Evolutionary conservation across 2,888 invertebrate genomes (phyloP).

Genomic region (Spatulosminthurus flaviceps): DNA sequence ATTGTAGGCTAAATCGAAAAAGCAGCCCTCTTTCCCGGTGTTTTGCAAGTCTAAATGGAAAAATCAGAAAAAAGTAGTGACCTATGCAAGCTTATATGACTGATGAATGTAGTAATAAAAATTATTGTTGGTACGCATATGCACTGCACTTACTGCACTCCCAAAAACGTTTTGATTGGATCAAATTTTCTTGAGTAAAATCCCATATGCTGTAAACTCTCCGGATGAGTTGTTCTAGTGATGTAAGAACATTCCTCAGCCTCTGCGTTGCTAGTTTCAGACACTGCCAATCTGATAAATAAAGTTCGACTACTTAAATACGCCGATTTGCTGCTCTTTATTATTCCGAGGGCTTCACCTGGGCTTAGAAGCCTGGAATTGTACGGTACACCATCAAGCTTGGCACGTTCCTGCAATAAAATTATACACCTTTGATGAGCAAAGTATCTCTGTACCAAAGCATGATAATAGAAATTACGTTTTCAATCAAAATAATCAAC

Average conservation of each 20-base stretch:
- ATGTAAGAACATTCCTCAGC: background rate
- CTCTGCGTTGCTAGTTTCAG: background rate
- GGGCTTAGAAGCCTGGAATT: background rate
- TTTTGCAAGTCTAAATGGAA: background rate
- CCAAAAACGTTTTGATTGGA: background rate
- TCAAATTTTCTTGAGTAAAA: background rate
- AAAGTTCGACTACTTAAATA: slow-evolving; percentile 1
- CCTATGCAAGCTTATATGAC: background rate
- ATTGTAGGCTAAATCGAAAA: background rate
- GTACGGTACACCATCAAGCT: background rate
- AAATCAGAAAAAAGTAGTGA: background rate
- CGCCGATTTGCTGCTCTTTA: background rate
- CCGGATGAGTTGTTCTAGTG: too few relatives aligned
- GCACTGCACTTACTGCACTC: background rate
- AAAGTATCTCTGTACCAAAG: too few relatives aligned
- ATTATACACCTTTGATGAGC: too few relatives aligned
- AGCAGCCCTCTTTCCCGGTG: slow-evolving; percentile 1
- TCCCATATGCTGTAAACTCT: background rate
- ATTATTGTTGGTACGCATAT: background rate
- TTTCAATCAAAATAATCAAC: too few relatives aligned
- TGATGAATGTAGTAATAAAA: too few relatives aligned
- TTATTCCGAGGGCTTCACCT: background rate
- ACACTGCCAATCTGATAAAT: background rate
- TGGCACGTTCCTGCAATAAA: background rate
- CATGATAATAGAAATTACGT: too few relatives aligned